Conservation (phyloP, 2,113 vertebrate species). For the Aepyceros melampus region DNA sequence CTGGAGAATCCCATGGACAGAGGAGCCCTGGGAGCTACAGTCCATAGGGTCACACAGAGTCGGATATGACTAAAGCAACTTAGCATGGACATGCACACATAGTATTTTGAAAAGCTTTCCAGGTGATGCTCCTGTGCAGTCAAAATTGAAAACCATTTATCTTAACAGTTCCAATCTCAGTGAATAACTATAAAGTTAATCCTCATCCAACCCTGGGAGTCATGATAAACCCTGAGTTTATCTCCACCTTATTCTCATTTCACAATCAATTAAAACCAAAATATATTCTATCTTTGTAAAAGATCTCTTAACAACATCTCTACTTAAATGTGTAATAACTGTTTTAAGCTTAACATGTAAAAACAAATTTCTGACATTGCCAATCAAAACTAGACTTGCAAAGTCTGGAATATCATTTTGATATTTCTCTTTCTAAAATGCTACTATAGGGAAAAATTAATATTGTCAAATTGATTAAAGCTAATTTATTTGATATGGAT, state of each 20-base stretch:
- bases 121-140: background rate
- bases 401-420: background rate
- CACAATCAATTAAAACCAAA: background rate
- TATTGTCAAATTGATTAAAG: background rate
- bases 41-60: background rate
- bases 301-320: background rate
- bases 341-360: background rate
- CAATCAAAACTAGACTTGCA: background rate
- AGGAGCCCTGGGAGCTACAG: background rate
- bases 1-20: background rate
- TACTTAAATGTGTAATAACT: background rate
- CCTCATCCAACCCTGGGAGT: background rate
- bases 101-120: background rate
- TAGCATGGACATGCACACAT: background rate
- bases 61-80: background rate
- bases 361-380: background rate
- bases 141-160: background rate
- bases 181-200: background rate
- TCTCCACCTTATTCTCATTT: background rate
- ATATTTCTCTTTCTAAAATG: background rate
- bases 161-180: background rate
- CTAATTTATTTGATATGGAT: background rate
- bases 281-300: background rate
- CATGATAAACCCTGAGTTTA: background rate
- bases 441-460: background rate